phyloP scores from a whole-genome alignment of 2,797 vertebrate genomes.

The Sebastes trivittatus region DNA sequence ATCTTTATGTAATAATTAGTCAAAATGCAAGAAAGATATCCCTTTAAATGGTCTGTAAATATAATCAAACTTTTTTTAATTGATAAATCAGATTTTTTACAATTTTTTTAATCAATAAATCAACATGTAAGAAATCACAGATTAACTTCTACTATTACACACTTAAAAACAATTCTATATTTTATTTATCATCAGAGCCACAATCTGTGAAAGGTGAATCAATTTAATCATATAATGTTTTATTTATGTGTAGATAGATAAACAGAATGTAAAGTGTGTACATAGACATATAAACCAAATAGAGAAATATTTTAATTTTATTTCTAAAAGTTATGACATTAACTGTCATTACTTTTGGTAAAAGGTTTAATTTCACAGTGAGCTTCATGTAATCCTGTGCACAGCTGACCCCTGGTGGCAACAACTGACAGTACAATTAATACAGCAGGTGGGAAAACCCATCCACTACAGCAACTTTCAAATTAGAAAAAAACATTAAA shows the following conservation, averaged over 20 bases:
- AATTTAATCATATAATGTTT: not conserved
- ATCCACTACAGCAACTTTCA: not conserved
- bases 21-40: not conserved
- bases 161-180: not conserved
- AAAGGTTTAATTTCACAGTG: not conserved
- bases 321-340: not conserved
- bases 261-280: not conserved
- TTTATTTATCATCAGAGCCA: not conserved
- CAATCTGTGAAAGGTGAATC: not conserved
- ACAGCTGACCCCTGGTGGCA: slow-evolving; percentile 75
- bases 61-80: not conserved
- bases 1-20: not conserved
- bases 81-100: not conserved
- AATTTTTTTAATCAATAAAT: not conserved
- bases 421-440: slow-evolving; percentile 19
- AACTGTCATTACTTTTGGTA: not conserved
- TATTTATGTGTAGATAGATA: not conserved
- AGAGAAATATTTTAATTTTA: not conserved
- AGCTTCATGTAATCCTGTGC: slow-evolving; percentile 53
- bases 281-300: fast-evolving
- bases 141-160: fast-evolving
- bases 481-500: not conserved
- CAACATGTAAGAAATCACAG: not conserved
- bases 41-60: not conserved
- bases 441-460: not conserved